phyloP scores from a whole-genome alignment of 2,797 vertebrate species.

The Pipistrellus kuhlii region DNA sequence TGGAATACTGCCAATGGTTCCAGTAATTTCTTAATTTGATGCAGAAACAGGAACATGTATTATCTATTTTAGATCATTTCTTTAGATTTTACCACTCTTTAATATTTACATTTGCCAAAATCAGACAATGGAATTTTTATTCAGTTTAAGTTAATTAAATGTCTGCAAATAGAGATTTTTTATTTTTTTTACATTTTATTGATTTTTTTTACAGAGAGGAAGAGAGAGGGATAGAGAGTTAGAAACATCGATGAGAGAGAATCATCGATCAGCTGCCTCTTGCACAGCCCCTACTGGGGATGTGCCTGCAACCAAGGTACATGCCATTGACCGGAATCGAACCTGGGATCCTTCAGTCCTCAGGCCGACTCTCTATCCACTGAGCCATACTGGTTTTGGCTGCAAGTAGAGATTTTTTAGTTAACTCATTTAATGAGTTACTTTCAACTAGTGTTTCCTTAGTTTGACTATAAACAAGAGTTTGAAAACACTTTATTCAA shows the following conservation, averaged over 20 bases:
- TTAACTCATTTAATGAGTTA: background rate
- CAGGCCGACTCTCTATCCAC: no score
- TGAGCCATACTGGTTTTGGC: no score
- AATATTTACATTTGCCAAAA: conserved; percentile 29
- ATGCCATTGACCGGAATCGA: no score
- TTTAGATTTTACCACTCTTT: background rate
- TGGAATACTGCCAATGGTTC: background rate
- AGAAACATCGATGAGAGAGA: no score
- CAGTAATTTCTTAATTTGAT: background rate
- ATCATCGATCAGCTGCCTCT: no score
- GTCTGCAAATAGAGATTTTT: background rate
- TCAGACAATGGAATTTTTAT: background rate
- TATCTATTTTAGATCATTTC: background rate
- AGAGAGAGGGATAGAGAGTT: no score
- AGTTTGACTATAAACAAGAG: background rate
- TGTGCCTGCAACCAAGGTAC: no score
- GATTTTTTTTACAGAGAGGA: no score
- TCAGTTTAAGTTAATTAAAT: conserved; percentile 29
- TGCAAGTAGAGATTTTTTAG: background rate
- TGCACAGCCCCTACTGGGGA: no score
- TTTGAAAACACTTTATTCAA: conserved; percentile 1
- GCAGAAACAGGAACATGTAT: background rate
- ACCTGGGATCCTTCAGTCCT: no score
- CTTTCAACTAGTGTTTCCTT: conserved; percentile 1
- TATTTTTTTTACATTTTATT: background rate